phyloP scores from a whole-genome alignment of 1,140 invertebrate species.

The Pseudomyrmex gracilis region DNA sequence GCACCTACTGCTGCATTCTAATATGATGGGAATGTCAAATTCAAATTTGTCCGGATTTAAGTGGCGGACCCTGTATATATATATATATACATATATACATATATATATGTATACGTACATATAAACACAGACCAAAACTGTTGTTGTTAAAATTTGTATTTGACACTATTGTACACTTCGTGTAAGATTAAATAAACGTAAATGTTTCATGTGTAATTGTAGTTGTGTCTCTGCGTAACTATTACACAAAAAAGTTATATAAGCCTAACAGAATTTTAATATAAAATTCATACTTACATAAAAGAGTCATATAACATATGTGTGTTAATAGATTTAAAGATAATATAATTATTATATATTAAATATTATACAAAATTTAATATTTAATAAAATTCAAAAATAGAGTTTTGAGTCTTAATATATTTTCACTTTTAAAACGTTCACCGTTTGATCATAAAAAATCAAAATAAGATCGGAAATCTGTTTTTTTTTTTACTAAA shows the following conservation, averaged over 20 bases:
- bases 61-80: no score
- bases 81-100: no score
- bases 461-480: not conserved
- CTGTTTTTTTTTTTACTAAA: not conserved
- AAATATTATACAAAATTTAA: conserved; percentile 21
- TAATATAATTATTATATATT: no score
- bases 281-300: not conserved
- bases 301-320: no score
- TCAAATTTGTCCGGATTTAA: no score
- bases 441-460: not conserved
- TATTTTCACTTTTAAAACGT: not conserved
- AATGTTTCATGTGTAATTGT: not conserved
- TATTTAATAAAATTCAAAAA: not conserved
- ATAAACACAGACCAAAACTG: not conserved
- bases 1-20: no score
- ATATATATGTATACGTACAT: no score
- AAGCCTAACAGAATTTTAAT: not conserved
- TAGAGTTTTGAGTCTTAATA: not conserved
- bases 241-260: no score
- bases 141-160: not conserved
- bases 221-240: no score
- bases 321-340: no score
- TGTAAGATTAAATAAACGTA: not conserved
- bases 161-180: not conserved
- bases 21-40: no score